These are phyloP conservation scores for Dolichotis patagonum DNA, from an alignment of 2,113 vertebrate species.

Conservation along the genomic window DNA sequence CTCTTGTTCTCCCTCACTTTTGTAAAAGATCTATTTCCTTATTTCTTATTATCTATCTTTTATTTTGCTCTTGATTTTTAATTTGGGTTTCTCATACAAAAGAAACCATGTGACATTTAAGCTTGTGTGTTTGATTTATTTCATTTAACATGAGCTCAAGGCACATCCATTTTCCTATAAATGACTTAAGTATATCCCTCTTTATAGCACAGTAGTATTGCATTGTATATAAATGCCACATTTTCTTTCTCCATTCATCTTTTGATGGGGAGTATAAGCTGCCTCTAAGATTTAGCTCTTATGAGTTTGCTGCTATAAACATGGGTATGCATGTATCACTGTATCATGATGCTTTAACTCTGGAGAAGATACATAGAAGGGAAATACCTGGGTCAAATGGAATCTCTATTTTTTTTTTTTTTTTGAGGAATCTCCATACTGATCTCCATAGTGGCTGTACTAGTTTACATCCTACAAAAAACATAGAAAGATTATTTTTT, in stretches of 20 bases:
- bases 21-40: not conserved
- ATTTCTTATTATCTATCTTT: not conserved
- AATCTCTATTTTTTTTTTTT: not conserved
- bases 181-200: not conserved
- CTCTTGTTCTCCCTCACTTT: not conserved
- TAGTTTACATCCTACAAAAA: not conserved
- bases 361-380: not conserved
- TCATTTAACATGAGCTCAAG: not conserved
- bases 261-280: not conserved
- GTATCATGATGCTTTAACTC: not conserved
- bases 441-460: not conserved
- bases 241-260: not conserved
- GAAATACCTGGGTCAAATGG: not conserved
- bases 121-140: not conserved
- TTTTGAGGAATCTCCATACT: not conserved
- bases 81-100: not conserved
- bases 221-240: not conserved
- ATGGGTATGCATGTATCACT: not conserved
- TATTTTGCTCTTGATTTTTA: not conserved
- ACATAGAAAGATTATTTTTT: not conserved
- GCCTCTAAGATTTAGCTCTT: not conserved
- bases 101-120: not conserved
- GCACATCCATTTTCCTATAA: not conserved
- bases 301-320: not conserved
- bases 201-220: not conserved